These are phyloP conservation scores for Cantharis nigra DNA, from an alignment of 2,888 invertebrate species.

Conservation along the genomic window DNA sequence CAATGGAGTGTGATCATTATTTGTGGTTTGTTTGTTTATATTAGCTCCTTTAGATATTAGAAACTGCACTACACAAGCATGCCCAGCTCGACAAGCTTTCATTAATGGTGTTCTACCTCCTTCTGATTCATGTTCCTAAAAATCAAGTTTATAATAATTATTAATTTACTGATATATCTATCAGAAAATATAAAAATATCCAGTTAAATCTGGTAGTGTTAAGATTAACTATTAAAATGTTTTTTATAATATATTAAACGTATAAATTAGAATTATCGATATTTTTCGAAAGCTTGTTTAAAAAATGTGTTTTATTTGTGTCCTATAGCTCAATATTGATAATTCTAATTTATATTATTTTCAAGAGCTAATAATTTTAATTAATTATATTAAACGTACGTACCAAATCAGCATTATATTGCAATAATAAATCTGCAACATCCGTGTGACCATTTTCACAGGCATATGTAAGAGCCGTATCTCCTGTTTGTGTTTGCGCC, in stretches of 20 bases:
- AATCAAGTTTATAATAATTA: conserved; percentile 3
- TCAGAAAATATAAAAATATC: background rate
- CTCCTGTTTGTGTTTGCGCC: conserved; percentile 90
- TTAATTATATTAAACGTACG: conserved; percentile 7
- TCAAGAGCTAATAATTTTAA: no score
- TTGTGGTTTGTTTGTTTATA: conserved; percentile 86
- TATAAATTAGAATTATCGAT: no score
- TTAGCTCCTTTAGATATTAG: conserved; percentile 86
- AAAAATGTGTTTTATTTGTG: no score
- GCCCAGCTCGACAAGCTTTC: conserved; percentile 97
- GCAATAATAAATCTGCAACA: conserved; percentile 89
- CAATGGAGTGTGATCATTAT: conserved; percentile 96
- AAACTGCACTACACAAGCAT: conserved; percentile 94
- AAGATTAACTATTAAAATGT: background rate
- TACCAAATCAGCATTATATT: conserved; percentile 86
- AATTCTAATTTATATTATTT: no score
- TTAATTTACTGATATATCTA: no score
- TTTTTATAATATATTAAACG: no score
- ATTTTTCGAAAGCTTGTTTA: no score
- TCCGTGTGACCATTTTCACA: conserved; percentile 99
- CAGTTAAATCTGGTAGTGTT: background rate
- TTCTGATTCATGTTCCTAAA: conserved; percentile 91
- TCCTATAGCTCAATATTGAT: no score
- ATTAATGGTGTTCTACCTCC: conserved; percentile 97
- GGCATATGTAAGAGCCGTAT: conserved; percentile 93